These are phyloP conservation scores for Heteropelma amictum DNA, from an alignment of 2,888 invertebrate species.

Conservation along the genomic window DNA sequence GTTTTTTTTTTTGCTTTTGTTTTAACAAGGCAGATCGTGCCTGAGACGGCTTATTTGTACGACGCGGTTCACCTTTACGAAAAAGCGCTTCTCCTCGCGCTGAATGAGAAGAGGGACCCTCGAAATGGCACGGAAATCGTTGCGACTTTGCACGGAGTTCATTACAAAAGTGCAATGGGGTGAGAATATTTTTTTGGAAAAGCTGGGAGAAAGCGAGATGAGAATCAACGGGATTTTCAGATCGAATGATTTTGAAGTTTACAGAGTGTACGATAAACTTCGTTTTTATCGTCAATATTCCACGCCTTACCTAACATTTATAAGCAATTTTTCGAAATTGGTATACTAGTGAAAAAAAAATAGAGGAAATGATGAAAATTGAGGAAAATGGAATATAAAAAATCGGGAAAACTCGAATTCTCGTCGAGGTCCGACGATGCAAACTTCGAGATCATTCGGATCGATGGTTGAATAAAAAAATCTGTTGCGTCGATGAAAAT, in stretches of 20 bases:
- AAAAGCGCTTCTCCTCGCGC: constrained; percentile 85
- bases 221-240: neutral
- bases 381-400: no score
- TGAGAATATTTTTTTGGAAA: constrained; percentile 74
- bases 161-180: constrained; percentile 93
- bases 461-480: neutral
- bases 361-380: no score
- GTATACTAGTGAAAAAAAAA: no score
- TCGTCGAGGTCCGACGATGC: neutral
- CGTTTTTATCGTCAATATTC: no score
- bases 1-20: constrained; percentile 48
- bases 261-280: no score
- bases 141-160: constrained; percentile 86
- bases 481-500: no score
- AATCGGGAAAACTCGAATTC: no score
- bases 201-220: neutral
- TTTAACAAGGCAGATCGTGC: constrained; percentile 85
- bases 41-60: constrained; percentile 94
- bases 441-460: neutral
- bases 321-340: no score
- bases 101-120: constrained; percentile 84
- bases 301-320: no score
- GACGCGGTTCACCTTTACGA: constrained; percentile 97
- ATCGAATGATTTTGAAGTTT: neutral
- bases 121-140: constrained; percentile 91